Conservation (phyloP, 53 echinoderm and acorn worm species). For the Arbacia lixula region DNA sequence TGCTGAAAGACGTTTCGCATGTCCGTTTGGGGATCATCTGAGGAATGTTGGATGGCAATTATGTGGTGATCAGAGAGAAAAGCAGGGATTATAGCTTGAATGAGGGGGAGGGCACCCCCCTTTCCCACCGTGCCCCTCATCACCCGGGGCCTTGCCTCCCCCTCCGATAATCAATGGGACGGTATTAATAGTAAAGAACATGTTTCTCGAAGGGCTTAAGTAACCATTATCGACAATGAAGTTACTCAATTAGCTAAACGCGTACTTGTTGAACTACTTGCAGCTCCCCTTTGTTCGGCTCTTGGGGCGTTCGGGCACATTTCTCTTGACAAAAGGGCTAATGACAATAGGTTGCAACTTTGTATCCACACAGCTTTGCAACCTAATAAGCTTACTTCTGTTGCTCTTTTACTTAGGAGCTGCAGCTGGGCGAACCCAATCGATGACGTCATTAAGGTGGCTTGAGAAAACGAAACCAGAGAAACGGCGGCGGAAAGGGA, state of each 20-base stretch:
- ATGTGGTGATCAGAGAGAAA: conserved; percentile 50
- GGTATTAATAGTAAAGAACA: neutral
- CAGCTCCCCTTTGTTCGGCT: neutral
- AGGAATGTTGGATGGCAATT: conserved; percentile 37
- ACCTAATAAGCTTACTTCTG: conserved; percentile 42
- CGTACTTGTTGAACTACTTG: conserved; percentile 10
- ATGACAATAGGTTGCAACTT: conserved; percentile 27
- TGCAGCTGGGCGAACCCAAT: too few species aligned
- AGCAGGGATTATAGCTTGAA: conserved; percentile 18
- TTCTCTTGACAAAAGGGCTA: conserved; percentile 28
- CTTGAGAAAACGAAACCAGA: too few species aligned
- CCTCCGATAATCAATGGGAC: conserved; percentile 41
- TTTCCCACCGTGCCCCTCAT: conserved; percentile 1
- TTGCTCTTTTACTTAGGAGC: conserved; percentile 24
- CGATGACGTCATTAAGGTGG: too few species aligned
- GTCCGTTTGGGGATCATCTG: conserved; percentile 43
- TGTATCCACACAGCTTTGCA: conserved; percentile 42
- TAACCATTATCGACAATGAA: conserved; percentile 50
- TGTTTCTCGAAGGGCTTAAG: conserved; percentile 36
- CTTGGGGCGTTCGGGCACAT: neutral
- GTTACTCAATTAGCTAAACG: conserved; percentile 52
- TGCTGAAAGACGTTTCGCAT: conserved; percentile 49
- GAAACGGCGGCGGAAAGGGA: too few species aligned
- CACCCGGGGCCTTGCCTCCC: too few species aligned
- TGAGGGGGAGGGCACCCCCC: conserved; percentile 15